Evolutionary conservation across 2,888 invertebrate genomes (phyloP).

Genomic region (Thyatira batis): DNA sequence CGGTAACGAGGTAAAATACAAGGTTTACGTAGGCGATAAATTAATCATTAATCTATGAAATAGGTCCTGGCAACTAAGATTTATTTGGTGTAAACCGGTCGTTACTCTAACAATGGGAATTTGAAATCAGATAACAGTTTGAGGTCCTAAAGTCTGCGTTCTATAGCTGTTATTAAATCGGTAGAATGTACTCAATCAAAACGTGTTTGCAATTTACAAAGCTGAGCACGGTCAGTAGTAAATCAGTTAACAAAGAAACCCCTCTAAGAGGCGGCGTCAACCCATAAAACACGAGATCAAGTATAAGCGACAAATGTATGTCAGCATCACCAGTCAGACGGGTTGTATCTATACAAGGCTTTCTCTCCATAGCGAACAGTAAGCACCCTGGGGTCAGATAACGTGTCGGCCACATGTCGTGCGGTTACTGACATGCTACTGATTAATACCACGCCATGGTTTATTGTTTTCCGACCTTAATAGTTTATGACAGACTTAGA

Average conservation of each 20-base stretch:
- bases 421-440: slow-evolving; percentile 20
- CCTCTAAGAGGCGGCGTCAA: not conserved
- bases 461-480: slow-evolving; percentile 22
- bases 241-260: not conserved
- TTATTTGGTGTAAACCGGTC: not conserved
- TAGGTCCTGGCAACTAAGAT: not conserved
- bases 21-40: not conserved
- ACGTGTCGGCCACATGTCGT: slow-evolving; percentile 40
- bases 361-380: slow-evolving; percentile 25
- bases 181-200: not conserved
- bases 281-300: not conserved
- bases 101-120: not conserved
- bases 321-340: slow-evolving; percentile 64
- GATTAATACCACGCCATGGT: slow-evolving; percentile 18
- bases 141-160: not conserved
- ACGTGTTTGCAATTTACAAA: not conserved
- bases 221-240: not conserved
- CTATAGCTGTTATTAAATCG: not conserved
- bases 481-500: not conserved
- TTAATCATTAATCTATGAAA: not conserved
- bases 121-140: not conserved
- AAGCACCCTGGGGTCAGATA: slow-evolving; percentile 48
- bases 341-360: slow-evolving; percentile 44
- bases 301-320: slow-evolving; percentile 49
- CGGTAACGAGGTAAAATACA: not conserved